Evolutionary conservation across 2,888 invertebrate genomes (phyloP), one percentile per base, ranked within the genome.

Genomic region (Agrenia bidenticulata): DNA sequence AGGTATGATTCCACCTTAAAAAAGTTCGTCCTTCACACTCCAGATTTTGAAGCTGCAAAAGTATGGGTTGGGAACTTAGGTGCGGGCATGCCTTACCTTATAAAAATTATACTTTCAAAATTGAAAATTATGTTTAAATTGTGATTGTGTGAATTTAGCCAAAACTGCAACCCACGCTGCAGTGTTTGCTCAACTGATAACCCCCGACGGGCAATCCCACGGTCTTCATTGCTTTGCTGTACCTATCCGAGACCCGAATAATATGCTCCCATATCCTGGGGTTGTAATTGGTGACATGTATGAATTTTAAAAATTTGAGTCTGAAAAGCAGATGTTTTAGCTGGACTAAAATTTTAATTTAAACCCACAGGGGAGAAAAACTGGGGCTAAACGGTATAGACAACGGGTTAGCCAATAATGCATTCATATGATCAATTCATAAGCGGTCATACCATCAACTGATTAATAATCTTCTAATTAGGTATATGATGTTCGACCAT

Each of bases 21-120:
- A 79, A 86, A 87, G 78, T 85, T 93, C 82, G 80, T 93, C 77
- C 83, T 91, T 77, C 83, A 89, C 79, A 84, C 89, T 61, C 87
- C 93, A 69, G 83, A 86, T 82, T 84, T 93, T 82, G 87, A 92
- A 82, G 67, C 92, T 72, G 86, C 87, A 71, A 85, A 92, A 83
- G 86, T 90, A 79, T 96, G 95, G 95, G 88, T 89, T 77, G 97
- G 97, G 77, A 94, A 94, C 82, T 84, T 92, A 82, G 92, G 88
- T 84, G 50, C n/a, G n/a, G 11, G 41, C 15, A 15, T 39, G 11
- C 11, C 15, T 39, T 39, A 39, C 41, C 11, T 39, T n/a, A n/a
- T n/a, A n/a, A n/a, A n/a, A n/a, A n/a, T n/a, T n/a, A n/a, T n/a
- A n/a, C n/a, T n/a, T n/a, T n/a, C n/a, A n/a, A n/a, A n/a, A n/a